Evolutionary conservation across 1,140 invertebrate genomes (phyloP).

Genomic region (Batillaria attramentaria): DNA sequence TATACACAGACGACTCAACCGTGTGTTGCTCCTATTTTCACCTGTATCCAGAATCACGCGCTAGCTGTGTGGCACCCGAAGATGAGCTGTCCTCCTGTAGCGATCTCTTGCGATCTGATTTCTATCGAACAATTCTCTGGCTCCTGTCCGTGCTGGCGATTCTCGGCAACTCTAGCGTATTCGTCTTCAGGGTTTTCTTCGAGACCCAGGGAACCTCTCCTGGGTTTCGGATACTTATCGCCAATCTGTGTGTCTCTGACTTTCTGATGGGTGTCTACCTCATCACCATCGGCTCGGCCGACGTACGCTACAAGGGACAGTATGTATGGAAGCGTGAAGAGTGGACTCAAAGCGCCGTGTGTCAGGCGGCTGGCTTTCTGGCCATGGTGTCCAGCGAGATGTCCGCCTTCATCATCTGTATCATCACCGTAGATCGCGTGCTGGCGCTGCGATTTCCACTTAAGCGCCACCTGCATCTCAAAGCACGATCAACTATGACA

Average conservation of each 20-base stretch:
- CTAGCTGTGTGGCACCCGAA: neutral
- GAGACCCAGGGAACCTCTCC: neutral
- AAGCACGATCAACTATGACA: too few species aligned
- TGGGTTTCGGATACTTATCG: neutral
- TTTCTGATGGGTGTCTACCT: conserved; percentile 10
- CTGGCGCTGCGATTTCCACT: too few species aligned
- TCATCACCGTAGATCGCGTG: too few species aligned
- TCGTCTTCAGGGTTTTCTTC: neutral
- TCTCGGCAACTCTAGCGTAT: neutral
- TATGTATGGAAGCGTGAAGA: neutral
- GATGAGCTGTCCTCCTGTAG: conserved; percentile 1
- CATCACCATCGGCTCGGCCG: neutral
- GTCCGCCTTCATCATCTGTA: too few species aligned
- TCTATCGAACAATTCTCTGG: conserved; percentile 18
- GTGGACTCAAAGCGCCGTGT: neutral
- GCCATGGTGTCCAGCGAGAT: neutral
- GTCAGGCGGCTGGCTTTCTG: neutral
- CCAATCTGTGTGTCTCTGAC: conserved; percentile 8
- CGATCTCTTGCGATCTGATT: too few species aligned
- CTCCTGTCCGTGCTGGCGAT: neutral
- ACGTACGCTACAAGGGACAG: neutral
- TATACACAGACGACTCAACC: neutral
- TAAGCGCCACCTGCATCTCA: too few species aligned
- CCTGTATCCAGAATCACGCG: neutral
- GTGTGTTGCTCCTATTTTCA: neutral